Evolutionary conservation across 2,888 invertebrate genomes (phyloP).

Genomic region (Steinernema carpocapsae): DNA sequence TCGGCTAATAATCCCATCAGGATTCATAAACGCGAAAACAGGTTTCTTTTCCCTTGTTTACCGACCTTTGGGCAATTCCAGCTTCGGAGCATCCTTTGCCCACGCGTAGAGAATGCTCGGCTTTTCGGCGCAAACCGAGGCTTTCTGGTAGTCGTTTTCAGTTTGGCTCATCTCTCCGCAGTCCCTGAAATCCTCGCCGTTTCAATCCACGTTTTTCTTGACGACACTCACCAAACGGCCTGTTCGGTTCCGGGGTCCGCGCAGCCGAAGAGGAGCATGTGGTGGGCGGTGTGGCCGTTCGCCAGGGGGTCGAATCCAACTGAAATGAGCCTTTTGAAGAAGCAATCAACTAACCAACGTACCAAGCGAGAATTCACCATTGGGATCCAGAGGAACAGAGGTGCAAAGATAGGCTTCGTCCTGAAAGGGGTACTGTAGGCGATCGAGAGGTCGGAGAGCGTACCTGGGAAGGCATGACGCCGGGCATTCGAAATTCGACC

Average conservation of each 20-base stretch:
- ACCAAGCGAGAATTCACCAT: constrained; percentile 32
- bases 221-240: constrained; percentile 76
- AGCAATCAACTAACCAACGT: neutral
- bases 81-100: constrained; percentile 86
- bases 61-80: constrained; percentile 78
- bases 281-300: constrained; percentile 87
- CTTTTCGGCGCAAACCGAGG: constrained; percentile 79
- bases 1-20: no score
- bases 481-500: constrained; percentile 54
- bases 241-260: constrained; percentile 79
- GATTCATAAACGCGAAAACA: no score
- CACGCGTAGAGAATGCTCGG: constrained; percentile 83
- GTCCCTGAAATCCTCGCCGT: constrained; percentile 74
- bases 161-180: constrained; percentile 84
- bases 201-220: neutral
- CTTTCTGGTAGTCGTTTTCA: constrained; percentile 69
- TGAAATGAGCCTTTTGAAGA: constrained; percentile 70
- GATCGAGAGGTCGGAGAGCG: neutral
- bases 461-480: constrained; percentile 49
- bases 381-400: constrained; percentile 32
- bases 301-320: constrained; percentile 91
- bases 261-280: constrained; percentile 90
- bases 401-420: constrained; percentile 75
- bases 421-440: constrained; percentile 74
- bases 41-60: no score